Percentiles rank a stretch among this genome's conserved stretches.
phyloP scores from a whole-genome alignment of 1,140 invertebrate species.

The Zaprionus lachaisei region DNA sequence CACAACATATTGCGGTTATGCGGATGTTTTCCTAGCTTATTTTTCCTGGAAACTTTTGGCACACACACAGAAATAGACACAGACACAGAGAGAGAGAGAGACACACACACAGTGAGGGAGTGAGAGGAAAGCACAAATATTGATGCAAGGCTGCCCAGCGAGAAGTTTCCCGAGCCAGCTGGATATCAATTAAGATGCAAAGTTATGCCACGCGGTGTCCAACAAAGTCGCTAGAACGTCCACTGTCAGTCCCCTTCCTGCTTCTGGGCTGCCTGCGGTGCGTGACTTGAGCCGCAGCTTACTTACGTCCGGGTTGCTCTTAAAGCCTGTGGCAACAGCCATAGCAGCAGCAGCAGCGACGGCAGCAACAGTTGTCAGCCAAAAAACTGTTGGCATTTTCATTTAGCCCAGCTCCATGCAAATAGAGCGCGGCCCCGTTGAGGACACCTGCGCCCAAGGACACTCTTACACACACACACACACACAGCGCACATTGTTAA shows the following conservation, averaged over 20 bases:
- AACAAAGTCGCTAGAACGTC: neutral
- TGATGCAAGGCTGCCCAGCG: conserved; percentile 16
- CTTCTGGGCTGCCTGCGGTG: neutral
- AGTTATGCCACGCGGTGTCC: conserved; percentile 26
- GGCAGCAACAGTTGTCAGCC: conserved; percentile 37
- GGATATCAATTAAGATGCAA: conserved; percentile 52
- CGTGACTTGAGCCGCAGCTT: conserved; percentile 23
- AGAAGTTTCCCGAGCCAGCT: conserved; percentile 25
- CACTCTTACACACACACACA: neutral
- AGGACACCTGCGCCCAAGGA: conserved; percentile 38
- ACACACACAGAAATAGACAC: neutral
- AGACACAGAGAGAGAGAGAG: neutral
- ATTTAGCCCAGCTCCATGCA: conserved; percentile 31
- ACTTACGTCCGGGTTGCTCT: conserved; percentile 1
- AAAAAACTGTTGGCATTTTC: conserved; percentile 31
- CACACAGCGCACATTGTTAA: conserved; percentile 10
- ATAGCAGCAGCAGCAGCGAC: neutral
- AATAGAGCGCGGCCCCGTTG: neutral
- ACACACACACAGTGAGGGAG: neutral
- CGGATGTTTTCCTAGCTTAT: conserved; percentile 20
- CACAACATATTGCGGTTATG: conserved; percentile 32
- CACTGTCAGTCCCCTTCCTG: neutral
- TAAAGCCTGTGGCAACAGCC: conserved; percentile 13
- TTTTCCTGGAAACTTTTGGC: conserved; percentile 5
- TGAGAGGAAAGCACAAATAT: conserved; percentile 9